These are phyloP conservation scores for Drosophila lutescens DNA, from an alignment of 2,888 invertebrate species.

Conservation along the genomic window DNA sequence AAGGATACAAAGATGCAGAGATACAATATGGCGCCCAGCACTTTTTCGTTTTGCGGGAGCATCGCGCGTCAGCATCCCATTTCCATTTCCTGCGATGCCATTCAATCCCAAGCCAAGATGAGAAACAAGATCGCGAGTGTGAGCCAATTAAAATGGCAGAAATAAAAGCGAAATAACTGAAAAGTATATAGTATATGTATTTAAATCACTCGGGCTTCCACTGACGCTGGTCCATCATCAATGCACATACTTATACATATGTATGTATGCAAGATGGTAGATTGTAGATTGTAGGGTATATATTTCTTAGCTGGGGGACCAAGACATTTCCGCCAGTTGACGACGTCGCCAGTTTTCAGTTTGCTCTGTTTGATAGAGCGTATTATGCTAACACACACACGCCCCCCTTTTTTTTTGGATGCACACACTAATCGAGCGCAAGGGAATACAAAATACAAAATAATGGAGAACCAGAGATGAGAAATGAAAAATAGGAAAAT, in stretches of 20 bases:
- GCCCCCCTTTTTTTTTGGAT: conserved; percentile 17
- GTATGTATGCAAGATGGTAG: no score
- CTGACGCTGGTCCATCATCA: conserved; percentile 27
- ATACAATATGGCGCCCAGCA: background rate
- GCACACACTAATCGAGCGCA: conserved; percentile 50
- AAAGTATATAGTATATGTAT: conserved; percentile 6
- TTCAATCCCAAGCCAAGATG: conserved; percentile 11
- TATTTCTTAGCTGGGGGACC: conserved; percentile 9
- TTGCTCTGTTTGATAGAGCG: conserved; percentile 53
- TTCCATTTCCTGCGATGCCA: conserved; percentile 7
- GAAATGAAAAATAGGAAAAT: conserved; percentile 13
- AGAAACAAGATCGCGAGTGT: conserved; percentile 30
- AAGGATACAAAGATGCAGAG: background rate
- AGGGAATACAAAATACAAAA: conserved; percentile 66
- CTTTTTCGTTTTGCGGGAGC: background rate
- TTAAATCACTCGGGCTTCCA: conserved; percentile 40
- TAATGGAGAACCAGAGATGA: conserved; percentile 47
- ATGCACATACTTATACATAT: conserved; percentile 1
- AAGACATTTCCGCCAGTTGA: conserved; percentile 57
- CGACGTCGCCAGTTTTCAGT: conserved; percentile 27
- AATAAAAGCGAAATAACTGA: conserved; percentile 5
- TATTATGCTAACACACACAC: conserved; percentile 53
- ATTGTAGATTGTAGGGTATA: background rate
- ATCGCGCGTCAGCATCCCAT: conserved; percentile 11
- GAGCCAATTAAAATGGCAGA: conserved; percentile 61